phyloP scores from a whole-genome alignment of 2,113 vertebrate species.

The Acrocephalus kingi region DNA sequence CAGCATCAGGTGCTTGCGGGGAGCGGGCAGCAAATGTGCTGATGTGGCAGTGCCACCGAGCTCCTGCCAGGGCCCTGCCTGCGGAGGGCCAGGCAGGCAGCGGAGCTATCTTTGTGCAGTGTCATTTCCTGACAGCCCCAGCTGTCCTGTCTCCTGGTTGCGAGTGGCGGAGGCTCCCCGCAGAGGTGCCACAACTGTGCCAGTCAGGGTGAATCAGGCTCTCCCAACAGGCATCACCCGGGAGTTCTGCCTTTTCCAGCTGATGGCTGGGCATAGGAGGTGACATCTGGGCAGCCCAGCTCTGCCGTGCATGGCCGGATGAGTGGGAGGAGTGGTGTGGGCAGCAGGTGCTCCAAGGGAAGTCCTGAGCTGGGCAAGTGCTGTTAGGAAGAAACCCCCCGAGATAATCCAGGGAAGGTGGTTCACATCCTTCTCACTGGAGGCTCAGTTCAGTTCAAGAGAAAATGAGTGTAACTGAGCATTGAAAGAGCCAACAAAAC shows the following conservation, averaged over 20 bases:
- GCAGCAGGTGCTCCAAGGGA: neutral
- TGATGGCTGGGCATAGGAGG: neutral
- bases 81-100: neutral
- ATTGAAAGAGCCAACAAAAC: neutral
- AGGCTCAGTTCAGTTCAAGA: neutral
- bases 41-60: neutral
- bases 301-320: accelerated
- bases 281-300: neutral
- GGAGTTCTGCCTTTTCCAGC: neutral
- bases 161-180: neutral
- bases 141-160: neutral
- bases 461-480: neutral
- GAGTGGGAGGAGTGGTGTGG: neutral
- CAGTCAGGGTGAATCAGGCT: neutral
- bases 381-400: neutral
- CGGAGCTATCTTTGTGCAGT: neutral
- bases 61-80: conserved; percentile 19
- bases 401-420: neutral
- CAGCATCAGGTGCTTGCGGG: conserved; percentile 8
- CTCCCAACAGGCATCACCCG: neutral
- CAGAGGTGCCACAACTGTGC: neutral
- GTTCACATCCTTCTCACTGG: neutral
- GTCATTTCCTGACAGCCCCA: conserved; percentile 23
- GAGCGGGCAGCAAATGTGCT: neutral
- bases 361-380: neutral